Evolutionary conservation across 2,113 vertebrate genomes (phyloP), one percentile per base, ranked within the genome.

Genomic region (Brachypteracias leptosomus): DNA sequence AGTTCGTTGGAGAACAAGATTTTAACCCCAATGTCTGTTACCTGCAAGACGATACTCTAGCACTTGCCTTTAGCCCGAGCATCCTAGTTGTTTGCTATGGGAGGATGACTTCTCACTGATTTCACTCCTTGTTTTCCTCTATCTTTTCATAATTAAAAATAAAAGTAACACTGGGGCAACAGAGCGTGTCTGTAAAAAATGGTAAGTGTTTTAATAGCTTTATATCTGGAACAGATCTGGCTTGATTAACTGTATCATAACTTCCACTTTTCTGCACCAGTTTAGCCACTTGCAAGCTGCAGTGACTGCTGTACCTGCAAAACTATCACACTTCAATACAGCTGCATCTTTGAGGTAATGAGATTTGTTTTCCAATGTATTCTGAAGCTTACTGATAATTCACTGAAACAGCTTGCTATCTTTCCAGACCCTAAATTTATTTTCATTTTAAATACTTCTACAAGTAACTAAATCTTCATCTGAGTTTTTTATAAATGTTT

Each of bases 401-500:
- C 35, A 74, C 24, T 74, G 42, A 81, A 74, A 51, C 31, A 82
- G 9, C 8, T 62, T 0, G 0, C 4, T 59, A 0, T 25, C 14
- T 77, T 26, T 76, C n/a, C 71, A 78, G 14, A 36, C 6, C 8
- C 36, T 38, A 52, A 10, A 47, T 21, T 46, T 70, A 1, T 36
- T 70, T 40, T 58, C 22, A 12, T 52, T 71, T 57, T 54, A 40
- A 75, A 44, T 40, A 38, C 2, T 76, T 47, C 31, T 62, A 33
- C 11, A 79, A 51, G 16, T 19, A 72, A 55, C 19, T 18, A 33
- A 57, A 77, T 29, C 0, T 75, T 78, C 55, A 25, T 16, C 44
- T 52, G 7, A 26, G 2, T 42, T 81, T 66, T 88, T 87, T 2
- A 20, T 70, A 63, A 80, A 73, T 29, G 3, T 4, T 13, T 7